Base-by-base conservation (phyloP, 2,797 vertebrate genomes). In the Hemibagrus guttatus region DNA sequence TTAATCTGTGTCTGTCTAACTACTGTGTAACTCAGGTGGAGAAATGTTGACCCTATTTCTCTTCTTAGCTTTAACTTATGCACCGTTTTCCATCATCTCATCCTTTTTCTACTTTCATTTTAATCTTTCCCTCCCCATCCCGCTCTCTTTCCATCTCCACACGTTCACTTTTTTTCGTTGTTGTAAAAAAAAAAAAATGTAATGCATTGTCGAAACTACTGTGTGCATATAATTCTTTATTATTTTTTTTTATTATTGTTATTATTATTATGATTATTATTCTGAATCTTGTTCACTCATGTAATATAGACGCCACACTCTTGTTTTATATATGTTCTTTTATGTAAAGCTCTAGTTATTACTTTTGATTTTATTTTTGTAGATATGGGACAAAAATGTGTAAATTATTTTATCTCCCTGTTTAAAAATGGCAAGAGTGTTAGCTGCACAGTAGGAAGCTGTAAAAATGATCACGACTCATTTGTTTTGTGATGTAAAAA, bases 351-450 rank as follows among this genome's bases (percentile, higher is more conserved):
- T 92, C 92, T 95, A 95, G 94, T 93, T 91, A 83, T 93, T 85
- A 87, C 91, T 93, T 95, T 93, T 93, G 88, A 93, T 95, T 96
- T 95, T 94, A 94, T 95, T 95, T 96, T 96, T 96, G 95, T 96
- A 96, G 95, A 95, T 95, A 95, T 89, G 90, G 90, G 88, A 91
- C 91, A 93, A 91, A 87, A 91, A 93, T 92, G 92, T 94, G 94
- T 95, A 96, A 95, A 95, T 96, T 96, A 95, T 95, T 95, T 95
- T 94, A 86, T 92, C 93, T 92, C 92, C 91, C 91, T 91, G 91
- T 91, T 93, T 94, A 93, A 93, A 92, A 92, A 92, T 82, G 93
- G 91, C 90, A 92, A 93, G 91, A 93, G 93, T 92, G 92, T 91
- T 95, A 94, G 95, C 92, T 90, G 94, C 94, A 95, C 95, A 93